Evolutionary conservation across 2,797 vertebrate species (phyloP).

Genomic region (Lacerta bilineata): DNA sequence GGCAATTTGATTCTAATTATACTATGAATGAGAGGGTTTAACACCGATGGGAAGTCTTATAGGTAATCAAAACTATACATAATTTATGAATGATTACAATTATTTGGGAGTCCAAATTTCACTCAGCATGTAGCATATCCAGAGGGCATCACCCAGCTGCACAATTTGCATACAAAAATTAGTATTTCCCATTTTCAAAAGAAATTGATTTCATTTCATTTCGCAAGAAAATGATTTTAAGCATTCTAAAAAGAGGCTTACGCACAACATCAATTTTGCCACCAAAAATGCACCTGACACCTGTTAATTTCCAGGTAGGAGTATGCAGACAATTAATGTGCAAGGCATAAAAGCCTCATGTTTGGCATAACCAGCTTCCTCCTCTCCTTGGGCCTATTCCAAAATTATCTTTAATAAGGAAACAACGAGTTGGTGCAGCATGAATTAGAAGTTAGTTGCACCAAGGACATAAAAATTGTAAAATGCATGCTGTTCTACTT

Average conservation of each 20-base stretch:
- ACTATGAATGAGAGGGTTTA: no score
- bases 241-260: not conserved
- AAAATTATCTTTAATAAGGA: not conserved
- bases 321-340: constrained; percentile 16
- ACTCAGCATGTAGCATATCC: not conserved
- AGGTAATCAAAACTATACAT: no score
- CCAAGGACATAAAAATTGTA: constrained; percentile 24
- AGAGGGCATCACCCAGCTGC: not conserved
- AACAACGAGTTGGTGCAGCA: not conserved
- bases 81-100: not conserved
- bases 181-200: not conserved
- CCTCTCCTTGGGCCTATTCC: not conserved
- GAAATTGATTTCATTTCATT: no score
- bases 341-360: not conserved
- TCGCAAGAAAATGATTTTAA: not conserved
- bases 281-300: not conserved
- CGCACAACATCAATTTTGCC: not conserved
- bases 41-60: no score
- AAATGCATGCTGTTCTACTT: not conserved
- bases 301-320: not conserved
- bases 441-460: rapidly evolving
- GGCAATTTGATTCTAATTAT: no score
- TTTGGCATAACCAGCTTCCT: not conserved
- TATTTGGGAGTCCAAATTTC: not conserved
- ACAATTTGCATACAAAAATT: not conserved